Percentiles rank a stretch among this genome's conserved stretches.
These are phyloP conservation scores for Liodrosophila aerea DNA, from an alignment of 2,888 invertebrate species.

Conservation along the genomic window DNA sequence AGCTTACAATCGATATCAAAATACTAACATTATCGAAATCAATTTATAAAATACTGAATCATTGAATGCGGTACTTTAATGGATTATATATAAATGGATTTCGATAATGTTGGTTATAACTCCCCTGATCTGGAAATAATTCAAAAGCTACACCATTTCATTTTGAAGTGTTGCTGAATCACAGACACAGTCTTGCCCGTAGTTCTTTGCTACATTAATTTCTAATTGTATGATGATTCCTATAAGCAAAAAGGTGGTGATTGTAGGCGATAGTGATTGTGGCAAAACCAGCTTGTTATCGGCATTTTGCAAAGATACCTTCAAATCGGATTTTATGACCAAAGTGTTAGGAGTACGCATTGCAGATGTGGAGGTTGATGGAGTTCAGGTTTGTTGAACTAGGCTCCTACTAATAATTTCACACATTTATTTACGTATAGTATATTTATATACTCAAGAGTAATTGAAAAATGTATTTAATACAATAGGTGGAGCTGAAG, in stretches of 20 bases:
- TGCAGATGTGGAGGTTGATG: conserved; percentile 98
- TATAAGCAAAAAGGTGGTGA: conserved; percentile 97
- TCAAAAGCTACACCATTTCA: conserved; percentile 8
- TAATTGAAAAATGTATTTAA: not conserved
- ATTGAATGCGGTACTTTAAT: no score
- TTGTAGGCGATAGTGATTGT: conserved; percentile 99
- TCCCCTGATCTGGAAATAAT: no score
- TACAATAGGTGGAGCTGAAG: conserved; percentile 92
- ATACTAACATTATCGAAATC: no score
- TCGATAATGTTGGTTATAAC: no score
- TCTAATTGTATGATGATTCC: conserved; percentile 87
- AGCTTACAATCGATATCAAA: no score
- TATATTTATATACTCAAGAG: conserved; percentile 1
- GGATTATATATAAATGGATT: no score
- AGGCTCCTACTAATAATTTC: conserved; percentile 21
- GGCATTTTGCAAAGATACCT: conserved; percentile 99
- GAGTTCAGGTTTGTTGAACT: conserved; percentile 86
- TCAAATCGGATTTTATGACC: conserved; percentile 99
- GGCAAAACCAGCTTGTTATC: conserved; percentile 99
- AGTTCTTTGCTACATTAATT: not conserved
- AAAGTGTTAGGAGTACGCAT: conserved; percentile 99
- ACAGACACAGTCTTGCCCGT: not conserved
- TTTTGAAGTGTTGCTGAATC: conserved; percentile 85
- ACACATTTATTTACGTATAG: conserved; percentile 5
- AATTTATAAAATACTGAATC: conserved; percentile 22